Conservation (phyloP, 2,113 vertebrate species). For the Microcebus griseorufus region DNA sequence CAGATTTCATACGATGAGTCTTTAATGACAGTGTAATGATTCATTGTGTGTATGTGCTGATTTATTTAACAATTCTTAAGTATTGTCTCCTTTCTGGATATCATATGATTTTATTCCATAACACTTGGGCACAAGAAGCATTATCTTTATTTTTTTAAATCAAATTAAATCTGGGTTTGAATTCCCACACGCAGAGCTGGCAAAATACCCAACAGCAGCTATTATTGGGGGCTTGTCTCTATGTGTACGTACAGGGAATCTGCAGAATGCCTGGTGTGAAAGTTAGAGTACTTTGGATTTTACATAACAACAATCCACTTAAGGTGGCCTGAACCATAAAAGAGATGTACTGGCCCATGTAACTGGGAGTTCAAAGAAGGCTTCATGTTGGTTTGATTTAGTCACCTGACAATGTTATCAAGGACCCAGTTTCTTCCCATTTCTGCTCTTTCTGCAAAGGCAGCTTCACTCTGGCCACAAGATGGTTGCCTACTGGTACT, state of each 20-base stretch:
- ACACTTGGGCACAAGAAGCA: background rate
- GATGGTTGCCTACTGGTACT: background rate
- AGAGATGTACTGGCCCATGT: background rate
- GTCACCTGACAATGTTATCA: background rate
- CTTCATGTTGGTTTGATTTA: background rate
- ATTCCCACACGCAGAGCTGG: background rate
- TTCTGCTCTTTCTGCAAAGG: conserved; percentile 6
- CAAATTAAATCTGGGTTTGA: conserved; percentile 38
- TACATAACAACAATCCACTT: background rate
- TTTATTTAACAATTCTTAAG: background rate
- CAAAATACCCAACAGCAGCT: background rate
- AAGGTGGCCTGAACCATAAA: background rate
- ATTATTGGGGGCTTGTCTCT: background rate
- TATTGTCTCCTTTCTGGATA: conserved; percentile 21
- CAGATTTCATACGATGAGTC: background rate
- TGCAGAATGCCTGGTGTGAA: conserved; percentile 1
- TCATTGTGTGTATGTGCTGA: background rate
- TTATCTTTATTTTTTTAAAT: background rate
- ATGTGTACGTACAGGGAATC: background rate
- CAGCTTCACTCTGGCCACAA: background rate
- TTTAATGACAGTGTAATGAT: background rate
- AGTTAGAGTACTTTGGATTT: background rate
- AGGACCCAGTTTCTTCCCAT: background rate
- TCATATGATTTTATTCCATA: conserved; percentile 22
- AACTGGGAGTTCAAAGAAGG: background rate